Evolutionary conservation across 2,113 vertebrate species (phyloP), one percentile per base, ranked within the genome.

Genomic region (Chroicocephalus ridibundus): DNA sequence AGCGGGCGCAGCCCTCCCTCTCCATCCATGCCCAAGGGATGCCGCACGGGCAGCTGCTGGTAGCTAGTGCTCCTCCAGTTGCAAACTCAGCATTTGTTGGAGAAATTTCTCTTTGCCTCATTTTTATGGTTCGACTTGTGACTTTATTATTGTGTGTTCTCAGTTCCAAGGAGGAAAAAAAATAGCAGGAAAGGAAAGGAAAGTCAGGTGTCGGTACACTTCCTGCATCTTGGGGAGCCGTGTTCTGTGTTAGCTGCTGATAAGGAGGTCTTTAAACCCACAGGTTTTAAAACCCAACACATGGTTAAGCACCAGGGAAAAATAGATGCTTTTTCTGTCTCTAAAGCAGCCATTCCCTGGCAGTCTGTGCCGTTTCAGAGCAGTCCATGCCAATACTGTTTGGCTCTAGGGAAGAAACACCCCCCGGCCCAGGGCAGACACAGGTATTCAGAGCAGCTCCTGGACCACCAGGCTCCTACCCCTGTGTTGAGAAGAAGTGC

Each of bases 201-300:
- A 71, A 93, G 86, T 13, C 9, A 51, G 36, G 38, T 77, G 88
- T 88, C 9, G 1, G 0, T 62, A 12, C 0, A 11, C 61, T 96
- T 96, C 95, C 94, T 96, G 94, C 44, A 6, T 40, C 57, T 10
- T 13, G 38, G 40, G 65, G 65, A 85, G 46, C 62, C 0, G 0
- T 52, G 61, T 57, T 75, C 81, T 4, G 4, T 96, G 95, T 61
- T 71, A 69, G 81, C 65, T 85, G 57, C 91, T 96, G 96, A 82
- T 97, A 96, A 94, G 60, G 77, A 89, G 79, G 42, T 78, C 71
- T 93, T 83, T 38, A 78, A 91, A 94, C 47, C 24, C 86, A 34
- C 47, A 64, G 51, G 22, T 91, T 94, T 90, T 46, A 29, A 92
- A 92, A 47, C 6, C 3, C 3, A 3, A 31, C 31, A 16, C 24